Base-by-base conservation (phyloP, 2,888 invertebrate genomes). In the Drosophila silvestris region DNA sequence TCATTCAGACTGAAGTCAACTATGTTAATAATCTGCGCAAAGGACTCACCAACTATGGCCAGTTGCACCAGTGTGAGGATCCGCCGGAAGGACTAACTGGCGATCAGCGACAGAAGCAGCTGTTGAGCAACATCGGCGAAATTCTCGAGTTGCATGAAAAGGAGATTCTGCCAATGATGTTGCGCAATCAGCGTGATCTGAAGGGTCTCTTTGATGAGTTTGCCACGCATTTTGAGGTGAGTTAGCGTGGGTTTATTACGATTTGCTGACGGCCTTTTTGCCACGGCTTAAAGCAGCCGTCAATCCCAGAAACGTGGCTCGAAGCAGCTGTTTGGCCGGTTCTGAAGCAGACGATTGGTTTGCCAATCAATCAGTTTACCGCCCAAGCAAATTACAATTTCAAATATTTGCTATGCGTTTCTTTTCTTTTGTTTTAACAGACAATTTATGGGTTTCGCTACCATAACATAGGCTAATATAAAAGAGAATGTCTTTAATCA, bases 101-200 rank as follows among this genome's bases (percentile, higher is more conserved):
- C 12, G 78, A 70, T 4, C 87, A 85, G 12, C 91, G 89, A 50
- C 91, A 91, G 44, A 82, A 82, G 19, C 69, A 87, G 39, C 96
- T 98, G 85, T 97, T 99, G 93, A 97, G 98, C 39, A 98, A 99
- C 93, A 96, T 98, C 58, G 97, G 97, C 91, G 97, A 97, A 93
- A 98, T 98, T 89, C 96, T 96, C 93, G 96, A 97, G 92, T 97
- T 98, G 93, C 98, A 99, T 92, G 92, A 93, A 16, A 70, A 84
- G 16, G 84, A 92, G 64, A 91, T 93, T 68, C 79, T 93, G 60
- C 93, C 93, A 54, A 78, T 93, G 70, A 90, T 93, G 88, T 71
- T 91, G 73, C 85, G 90, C 52, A 92, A 93, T 82, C 91, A 91
- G 70, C 89, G 91, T 16, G 93, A 93, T 82, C 83, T 93, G 30